Evolutionary conservation across 2,797 vertebrate species (phyloP), one percentile per base, ranked within the genome.

Genomic region (Danio jaintianensis): DNA sequence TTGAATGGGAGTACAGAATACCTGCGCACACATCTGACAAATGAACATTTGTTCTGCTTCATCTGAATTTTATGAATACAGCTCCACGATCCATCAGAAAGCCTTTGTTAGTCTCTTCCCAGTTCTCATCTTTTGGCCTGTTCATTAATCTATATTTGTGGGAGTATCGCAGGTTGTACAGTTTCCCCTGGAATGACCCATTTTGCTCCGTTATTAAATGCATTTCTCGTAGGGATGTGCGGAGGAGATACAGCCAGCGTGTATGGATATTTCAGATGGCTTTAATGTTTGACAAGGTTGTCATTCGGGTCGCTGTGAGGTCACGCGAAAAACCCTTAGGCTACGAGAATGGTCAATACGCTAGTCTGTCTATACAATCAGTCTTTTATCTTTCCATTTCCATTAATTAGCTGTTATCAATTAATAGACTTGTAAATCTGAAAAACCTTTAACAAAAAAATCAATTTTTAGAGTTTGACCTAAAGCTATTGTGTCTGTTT

Each of bases 341-440:
- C 91, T 92, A 93, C 93, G 89, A 91, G 90, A 87, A 90, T 85
- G 90, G 92, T 95, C 93, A 90, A 94, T 95, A 91, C 81, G 73
- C 79, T 89, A 89, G 90, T 85, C 73, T 89, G 58, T 85, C 79
- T 89, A 91, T 87, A 89, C 90, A 90, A 93, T 94, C 93, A 92
- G 85, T 83, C 79, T 88, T 92, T 92, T 90, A 94, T 94, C 93
- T 94, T 89, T 91, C 91, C 84, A 84, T 90, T 94, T 93, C 90
- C 91, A 93, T 95, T 94, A 94, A 94, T 95, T 95, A 95, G 92
- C 91, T 92, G 91, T 94, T 95, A 94, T 94, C 93, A 94, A 92
- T 95, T 93, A 95, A 93, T 92, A 91, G 91, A 88, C 89, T 91
- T 83, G 87, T 92, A 92, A 92, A 91, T 94, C 91, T 90, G 90